These are phyloP conservation scores for Burhinus bistriatus DNA, from an alignment of 2,113 vertebrate genomes.

Conservation along the genomic window DNA sequence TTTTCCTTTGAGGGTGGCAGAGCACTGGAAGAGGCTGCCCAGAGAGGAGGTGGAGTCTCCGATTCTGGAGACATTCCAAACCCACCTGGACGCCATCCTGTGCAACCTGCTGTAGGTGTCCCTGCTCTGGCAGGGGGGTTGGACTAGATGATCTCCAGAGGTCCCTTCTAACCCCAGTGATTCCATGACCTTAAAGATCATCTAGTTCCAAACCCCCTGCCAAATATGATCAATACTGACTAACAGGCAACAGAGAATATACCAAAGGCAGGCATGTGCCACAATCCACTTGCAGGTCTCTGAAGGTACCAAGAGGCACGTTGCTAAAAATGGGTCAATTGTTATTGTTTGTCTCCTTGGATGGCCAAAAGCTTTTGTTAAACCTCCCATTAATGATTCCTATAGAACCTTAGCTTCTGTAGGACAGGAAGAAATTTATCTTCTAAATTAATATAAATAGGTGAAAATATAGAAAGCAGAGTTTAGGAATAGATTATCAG, in stretches of 20 bases:
- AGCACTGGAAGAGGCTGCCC: too few relatives aligned
- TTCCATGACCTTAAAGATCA: too few relatives aligned
- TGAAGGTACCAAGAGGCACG: neutral
- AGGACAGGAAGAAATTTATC: neutral
- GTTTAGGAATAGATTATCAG: neutral
- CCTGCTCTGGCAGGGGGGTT: too few relatives aligned
- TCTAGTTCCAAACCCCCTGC: too few relatives aligned
- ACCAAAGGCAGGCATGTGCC: neutral
- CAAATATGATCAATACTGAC: neutral
- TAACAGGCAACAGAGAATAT: neutral
- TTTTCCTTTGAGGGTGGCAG: too few relatives aligned
- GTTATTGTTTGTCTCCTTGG: neutral
- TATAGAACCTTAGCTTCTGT: neutral
- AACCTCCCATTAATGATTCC: neutral
- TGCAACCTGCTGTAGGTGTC: too few relatives aligned
- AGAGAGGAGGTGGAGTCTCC: too few relatives aligned
- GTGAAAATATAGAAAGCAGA: neutral
- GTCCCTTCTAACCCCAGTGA: too few relatives aligned
- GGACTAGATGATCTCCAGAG: too few relatives aligned
- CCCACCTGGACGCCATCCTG: too few relatives aligned
- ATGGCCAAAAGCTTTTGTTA: neutral
- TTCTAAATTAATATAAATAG: neutral
- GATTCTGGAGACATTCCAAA: too few relatives aligned
- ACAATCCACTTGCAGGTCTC: neutral
- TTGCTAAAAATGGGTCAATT: neutral